Conservation (phyloP, 1,140 invertebrate species). For the Panulirus ornatus region DNA sequence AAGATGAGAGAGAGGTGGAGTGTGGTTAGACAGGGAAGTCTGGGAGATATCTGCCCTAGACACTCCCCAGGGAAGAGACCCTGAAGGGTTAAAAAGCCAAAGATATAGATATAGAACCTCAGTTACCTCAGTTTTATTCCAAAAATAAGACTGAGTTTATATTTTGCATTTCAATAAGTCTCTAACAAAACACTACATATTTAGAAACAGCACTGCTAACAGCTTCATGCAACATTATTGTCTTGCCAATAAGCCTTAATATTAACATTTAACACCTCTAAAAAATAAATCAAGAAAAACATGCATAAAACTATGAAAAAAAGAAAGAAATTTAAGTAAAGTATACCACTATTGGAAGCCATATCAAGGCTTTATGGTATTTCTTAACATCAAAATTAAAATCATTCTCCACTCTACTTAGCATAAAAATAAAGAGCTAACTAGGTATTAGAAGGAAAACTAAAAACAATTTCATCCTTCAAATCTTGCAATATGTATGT, state of each 20-base stretch:
- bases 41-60: no score
- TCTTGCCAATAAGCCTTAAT: not conserved
- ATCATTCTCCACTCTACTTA: not conserved
- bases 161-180: no score
- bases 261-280: slow-evolving; percentile 23
- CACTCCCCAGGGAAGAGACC: no score
- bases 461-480: not conserved
- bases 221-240: not conserved
- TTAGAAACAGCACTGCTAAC: not conserved
- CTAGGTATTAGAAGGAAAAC: slow-evolving; percentile 11
- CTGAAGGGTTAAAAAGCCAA: no score
- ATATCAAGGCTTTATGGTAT: not conserved
- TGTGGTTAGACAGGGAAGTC: no score
- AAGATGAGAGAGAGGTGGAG: no score
- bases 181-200: no score
- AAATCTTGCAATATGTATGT: not conserved
- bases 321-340: not conserved
- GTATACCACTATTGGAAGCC: not conserved
- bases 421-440: no score
- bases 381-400: not conserved
- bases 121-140: no score
- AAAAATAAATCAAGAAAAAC: slow-evolving; percentile 15
- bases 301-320: slow-evolving; percentile 26
- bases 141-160: no score
- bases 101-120: no score